phyloP scores from a whole-genome alignment of 2,888 invertebrate genomes.

The Pterostichus madidus region DNA sequence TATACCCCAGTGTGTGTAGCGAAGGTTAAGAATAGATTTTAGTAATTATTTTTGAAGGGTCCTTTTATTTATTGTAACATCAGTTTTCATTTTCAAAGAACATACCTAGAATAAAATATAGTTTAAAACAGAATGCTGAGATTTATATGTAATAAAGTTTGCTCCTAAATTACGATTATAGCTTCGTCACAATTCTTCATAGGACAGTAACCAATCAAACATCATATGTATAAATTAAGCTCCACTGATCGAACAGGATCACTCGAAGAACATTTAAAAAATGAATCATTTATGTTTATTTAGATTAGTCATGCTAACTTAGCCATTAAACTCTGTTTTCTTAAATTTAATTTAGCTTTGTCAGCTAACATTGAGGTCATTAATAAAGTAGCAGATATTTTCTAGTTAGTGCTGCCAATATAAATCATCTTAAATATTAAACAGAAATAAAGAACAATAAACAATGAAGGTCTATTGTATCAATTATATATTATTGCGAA shows the following conservation, averaged over 20 bases:
- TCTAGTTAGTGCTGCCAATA: not conserved
- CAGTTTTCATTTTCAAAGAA: too few species aligned
- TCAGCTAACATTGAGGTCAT: slow-evolving; percentile 30
- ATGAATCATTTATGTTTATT: too few species aligned
- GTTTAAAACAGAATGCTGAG: too few species aligned
- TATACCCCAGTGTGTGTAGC: too few species aligned
- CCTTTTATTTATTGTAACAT: too few species aligned
- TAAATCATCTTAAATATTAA: slow-evolving; percentile 43
- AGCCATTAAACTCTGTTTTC: slow-evolving; percentile 21
- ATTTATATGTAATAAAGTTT: not conserved
- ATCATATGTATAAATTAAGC: not conserved
- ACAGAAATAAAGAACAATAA: slow-evolving; percentile 19
- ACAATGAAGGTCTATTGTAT: slow-evolving; percentile 43
- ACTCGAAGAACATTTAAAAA: too few species aligned
- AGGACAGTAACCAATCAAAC: too few species aligned
- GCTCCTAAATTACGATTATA: not conserved
- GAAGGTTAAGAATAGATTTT: too few species aligned
- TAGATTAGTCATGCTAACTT: slow-evolving; percentile 26
- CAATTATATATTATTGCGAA: slow-evolving; percentile 42
- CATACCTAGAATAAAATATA: too few species aligned
- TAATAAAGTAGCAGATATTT: slow-evolving; percentile 26
- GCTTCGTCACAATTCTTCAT: not conserved
- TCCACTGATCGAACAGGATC: too few species aligned
- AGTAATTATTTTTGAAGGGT: too few species aligned
- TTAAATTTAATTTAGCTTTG: slow-evolving; percentile 35